Base-by-base conservation (phyloP, 2,113 vertebrate species). In the Carettochelys insculpta region DNA sequence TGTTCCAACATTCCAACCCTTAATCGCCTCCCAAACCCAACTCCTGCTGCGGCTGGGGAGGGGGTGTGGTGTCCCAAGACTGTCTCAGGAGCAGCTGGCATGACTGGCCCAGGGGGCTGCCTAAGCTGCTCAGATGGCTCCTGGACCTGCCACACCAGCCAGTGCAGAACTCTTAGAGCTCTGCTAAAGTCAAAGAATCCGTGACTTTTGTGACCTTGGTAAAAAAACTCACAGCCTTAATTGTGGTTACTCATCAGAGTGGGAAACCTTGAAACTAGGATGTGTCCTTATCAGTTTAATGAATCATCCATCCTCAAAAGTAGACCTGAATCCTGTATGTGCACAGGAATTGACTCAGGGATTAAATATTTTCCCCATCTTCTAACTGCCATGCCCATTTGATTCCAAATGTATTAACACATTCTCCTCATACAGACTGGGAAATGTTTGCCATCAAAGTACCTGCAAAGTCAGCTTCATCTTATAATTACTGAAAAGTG, bases 181-280 rank as follows among this genome's bases (percentile, higher is more conserved):
- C 25, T 0, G 8, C 8, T 19, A 22, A 53, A 53, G 20, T 53
- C 52, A 53, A 9, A 8, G 53, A 54, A 25, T 54, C 53, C 25
- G 4, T 54, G 25, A 54, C 53, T 54, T 54, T 11, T 10, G 10
- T 11, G 10, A 27, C 25, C 53, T 54, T 10, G 25, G 53, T 54
- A 25, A 54, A 9, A n/a, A 54, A 10, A 54, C 9, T 54, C 25
- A 25, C 24, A 27, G 53, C 53, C 25, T 54, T 54, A 25, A 87
- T 92, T 90, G 78, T 0, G 2, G 31, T 83, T 93, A 86, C 83
- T 95, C 54, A 61, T 80, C 58, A 80, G 38, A 86, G 73, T 78
- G 92, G 8, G 54, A 71, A 22, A 84, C 80, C 94, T 96, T 89
- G 87, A 90, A 95, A 85, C 91, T 92, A 91, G 91, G 88, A 38